Evolutionary conservation across 2,888 invertebrate species (phyloP).

Genomic region (Lasioglossum marginatum): DNA sequence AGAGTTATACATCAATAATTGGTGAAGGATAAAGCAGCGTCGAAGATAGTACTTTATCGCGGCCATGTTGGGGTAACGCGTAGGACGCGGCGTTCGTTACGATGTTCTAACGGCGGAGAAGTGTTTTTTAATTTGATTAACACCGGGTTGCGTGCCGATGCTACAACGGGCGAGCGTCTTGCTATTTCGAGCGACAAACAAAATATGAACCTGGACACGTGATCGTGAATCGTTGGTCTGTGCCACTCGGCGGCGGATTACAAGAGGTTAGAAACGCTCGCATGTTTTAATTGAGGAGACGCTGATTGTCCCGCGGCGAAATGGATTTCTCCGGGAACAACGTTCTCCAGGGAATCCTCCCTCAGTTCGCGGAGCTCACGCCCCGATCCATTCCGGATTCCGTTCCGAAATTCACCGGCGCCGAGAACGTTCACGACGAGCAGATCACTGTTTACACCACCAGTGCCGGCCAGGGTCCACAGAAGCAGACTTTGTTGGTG

Average conservation of each 20-base stretch:
- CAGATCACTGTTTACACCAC: slow-evolving; percentile 78
- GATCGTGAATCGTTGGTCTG: slow-evolving; percentile 26
- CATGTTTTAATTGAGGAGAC: slow-evolving; percentile 43
- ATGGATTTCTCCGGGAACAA: slow-evolving; percentile 81
- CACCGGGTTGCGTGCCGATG: slow-evolving; percentile 39
- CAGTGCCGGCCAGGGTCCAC: slow-evolving; percentile 72
- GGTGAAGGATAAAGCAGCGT: not conserved
- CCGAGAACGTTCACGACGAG: slow-evolving; percentile 64
- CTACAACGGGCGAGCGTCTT: slow-evolving; percentile 5
- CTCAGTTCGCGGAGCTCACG: slow-evolving; percentile 81
- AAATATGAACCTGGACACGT: slow-evolving; percentile 56
- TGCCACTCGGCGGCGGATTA: slow-evolving; percentile 13
- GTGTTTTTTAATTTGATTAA: slow-evolving; percentile 70
- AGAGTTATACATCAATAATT: too few relatives aligned
- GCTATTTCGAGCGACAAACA: not conserved
- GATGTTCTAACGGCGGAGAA: slow-evolving; percentile 57
- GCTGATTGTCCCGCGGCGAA: slow-evolving; percentile 31
- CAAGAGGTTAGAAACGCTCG: slow-evolving; percentile 68
- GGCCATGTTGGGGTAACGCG: slow-evolving; percentile 73
- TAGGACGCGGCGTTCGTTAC: slow-evolving; percentile 73
- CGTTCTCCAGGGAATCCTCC: slow-evolving; percentile 76
- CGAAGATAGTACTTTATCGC: slow-evolving; percentile 53
- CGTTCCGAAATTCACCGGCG: slow-evolving; percentile 69
- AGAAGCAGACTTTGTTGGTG: slow-evolving; percentile 76
- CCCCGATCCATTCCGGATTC: slow-evolving; percentile 71